Conservation (phyloP, 2,797 vertebrate species). For the Passerculus sandwichensis region DNA sequence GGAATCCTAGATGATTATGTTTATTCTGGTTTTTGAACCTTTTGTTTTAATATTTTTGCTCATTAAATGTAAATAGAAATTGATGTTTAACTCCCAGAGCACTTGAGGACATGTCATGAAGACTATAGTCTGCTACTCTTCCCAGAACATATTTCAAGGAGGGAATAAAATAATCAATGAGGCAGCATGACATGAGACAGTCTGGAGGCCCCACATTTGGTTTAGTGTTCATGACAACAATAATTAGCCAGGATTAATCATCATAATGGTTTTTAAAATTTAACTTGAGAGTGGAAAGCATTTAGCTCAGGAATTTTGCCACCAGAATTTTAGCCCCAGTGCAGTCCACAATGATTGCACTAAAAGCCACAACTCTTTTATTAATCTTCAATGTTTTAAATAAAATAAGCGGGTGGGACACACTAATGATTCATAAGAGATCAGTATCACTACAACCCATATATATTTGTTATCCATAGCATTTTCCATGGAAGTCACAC, state of each 20-base stretch:
- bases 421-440: not conserved
- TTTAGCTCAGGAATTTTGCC: slow-evolving; percentile 39
- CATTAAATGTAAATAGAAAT: slow-evolving; percentile 4
- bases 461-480: not conserved
- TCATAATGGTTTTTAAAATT: slow-evolving; percentile 56
- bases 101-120: not conserved
- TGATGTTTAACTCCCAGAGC: slow-evolving; percentile 31
- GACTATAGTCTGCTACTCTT: not conserved
- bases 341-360: not conserved
- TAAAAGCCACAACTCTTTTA: not conserved
- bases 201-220: slow-evolving; percentile 14
- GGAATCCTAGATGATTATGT: not conserved
- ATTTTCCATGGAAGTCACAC: not conserved
- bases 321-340: slow-evolving; percentile 2
- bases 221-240: slow-evolving; percentile 42
- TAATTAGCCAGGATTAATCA: slow-evolving; percentile 65
- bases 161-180: slow-evolving; percentile 45
- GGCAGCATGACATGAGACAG: slow-evolving; percentile 19
- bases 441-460: not conserved
- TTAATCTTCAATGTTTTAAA: not conserved
- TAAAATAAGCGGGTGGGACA: not conserved
- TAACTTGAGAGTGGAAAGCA: slow-evolving; percentile 51
- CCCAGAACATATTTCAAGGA: slow-evolving; percentile 29
- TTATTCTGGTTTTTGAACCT: not conserved
- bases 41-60: not conserved